Evolutionary conservation across 2,113 vertebrate genomes (phyloP).

Genomic region (Meriones unguiculatus): DNA sequence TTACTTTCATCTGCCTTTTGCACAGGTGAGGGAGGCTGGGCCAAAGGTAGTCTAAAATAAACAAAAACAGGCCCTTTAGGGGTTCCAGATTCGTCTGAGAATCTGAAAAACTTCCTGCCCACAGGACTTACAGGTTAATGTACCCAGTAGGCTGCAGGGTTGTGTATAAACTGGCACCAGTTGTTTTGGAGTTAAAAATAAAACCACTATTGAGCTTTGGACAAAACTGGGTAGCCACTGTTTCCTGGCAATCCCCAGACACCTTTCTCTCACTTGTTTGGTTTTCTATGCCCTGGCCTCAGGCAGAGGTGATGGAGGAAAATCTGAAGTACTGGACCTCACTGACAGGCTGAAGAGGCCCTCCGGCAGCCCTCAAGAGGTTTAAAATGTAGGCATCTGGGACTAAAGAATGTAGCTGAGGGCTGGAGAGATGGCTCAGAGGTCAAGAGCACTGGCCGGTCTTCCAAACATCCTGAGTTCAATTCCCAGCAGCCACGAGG

Average conservation of each 20-base stretch:
- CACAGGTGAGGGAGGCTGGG: conserved; percentile 52
- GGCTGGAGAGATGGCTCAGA: too few species aligned
- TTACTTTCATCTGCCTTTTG: conserved; percentile 58
- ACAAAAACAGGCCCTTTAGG: conserved; percentile 22
- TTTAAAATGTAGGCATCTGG: neutral
- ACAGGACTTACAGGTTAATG: neutral
- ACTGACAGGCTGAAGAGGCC: conserved; percentile 8
- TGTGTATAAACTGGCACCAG: conserved; percentile 11
- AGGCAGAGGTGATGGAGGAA: neutral
- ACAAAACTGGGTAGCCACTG: conserved; percentile 23
- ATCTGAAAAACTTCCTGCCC: neutral
- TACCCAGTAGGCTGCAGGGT: conserved; percentile 1
- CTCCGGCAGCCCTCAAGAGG: neutral
- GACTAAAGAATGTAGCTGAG: neutral
- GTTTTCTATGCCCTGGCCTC: neutral
- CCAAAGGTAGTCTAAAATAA: conserved; percentile 50
- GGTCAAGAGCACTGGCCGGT: too few species aligned
- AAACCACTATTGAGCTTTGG: conserved; percentile 5
- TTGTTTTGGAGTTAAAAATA: conserved; percentile 61
- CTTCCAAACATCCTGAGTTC: too few species aligned
- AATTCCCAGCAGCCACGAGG: too few species aligned
- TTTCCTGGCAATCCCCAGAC: neutral
- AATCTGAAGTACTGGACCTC: conserved; percentile 3
- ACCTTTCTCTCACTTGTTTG: neutral
- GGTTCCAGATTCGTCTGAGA: conserved; percentile 23